Percentiles rank a stretch among this genome's conserved stretches.
phyloP scores from a whole-genome alignment of 2,888 invertebrate species.

The Busseola fusca region DNA sequence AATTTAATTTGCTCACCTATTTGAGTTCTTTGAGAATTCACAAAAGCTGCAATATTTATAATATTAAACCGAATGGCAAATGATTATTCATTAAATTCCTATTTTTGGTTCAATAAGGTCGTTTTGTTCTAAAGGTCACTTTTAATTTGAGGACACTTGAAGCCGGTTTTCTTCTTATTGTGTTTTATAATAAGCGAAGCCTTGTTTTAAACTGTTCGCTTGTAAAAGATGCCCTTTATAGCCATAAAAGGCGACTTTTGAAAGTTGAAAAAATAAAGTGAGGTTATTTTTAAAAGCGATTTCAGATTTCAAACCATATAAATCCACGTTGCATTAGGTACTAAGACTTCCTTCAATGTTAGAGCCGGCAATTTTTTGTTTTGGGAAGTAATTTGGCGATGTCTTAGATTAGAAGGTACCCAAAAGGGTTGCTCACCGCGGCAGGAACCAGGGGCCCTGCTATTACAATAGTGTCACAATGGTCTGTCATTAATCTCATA shows the following conservation, averaged over 20 bases:
- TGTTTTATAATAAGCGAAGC: not conserved
- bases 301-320: not conserved
- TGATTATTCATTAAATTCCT: not conserved
- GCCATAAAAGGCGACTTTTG: not conserved
- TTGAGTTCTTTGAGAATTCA: not conserved
- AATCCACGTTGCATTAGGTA: not conserved
- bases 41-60: constrained; percentile 6
- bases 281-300: not conserved
- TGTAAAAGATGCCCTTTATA: not conserved
- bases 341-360: not conserved
- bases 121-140: constrained; percentile 31
- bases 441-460: too few species aligned
- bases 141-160: constrained; percentile 6
- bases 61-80: constrained; percentile 24
- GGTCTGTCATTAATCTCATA: too few species aligned
- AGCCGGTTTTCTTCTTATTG: constrained; percentile 4
- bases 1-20: not conserved
- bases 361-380: not conserved
- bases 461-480: too few species aligned
- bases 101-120: constrained; percentile 7
- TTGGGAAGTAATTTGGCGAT: not conserved
- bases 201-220: not conserved
- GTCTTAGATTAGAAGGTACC: too few species aligned
- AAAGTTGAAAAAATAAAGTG: not conserved
- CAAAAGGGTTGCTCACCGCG: too few species aligned